phyloP scores from a whole-genome alignment of 2,888 invertebrate genomes.

The Xiphydria camelus region DNA sequence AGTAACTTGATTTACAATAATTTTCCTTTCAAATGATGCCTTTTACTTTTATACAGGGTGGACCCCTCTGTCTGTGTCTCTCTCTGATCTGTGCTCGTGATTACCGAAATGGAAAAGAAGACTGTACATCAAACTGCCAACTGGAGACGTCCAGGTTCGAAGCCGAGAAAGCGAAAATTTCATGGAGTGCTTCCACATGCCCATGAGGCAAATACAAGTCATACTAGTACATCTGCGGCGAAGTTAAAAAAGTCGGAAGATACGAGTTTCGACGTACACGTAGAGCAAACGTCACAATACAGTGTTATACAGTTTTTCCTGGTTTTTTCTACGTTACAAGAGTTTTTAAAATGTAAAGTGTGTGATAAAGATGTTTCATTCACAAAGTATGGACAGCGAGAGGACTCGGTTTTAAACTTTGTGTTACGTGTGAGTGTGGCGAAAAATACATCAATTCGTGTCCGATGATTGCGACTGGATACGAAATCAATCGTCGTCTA shows the following conservation, averaged over 20 bases:
- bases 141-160: no score
- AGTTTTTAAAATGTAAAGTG: constrained; percentile 21
- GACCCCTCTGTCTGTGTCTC: no score
- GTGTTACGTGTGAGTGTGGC: constrained; percentile 22
- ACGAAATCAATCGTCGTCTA: constrained; percentile 28
- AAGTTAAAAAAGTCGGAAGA: constrained; percentile 5
- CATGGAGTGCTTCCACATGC: no score
- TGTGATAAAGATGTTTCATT: constrained; percentile 21
- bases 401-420: constrained; percentile 25
- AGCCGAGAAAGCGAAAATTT: no score
- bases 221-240: no score
- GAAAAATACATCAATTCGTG: constrained; percentile 24
- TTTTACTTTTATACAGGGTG: no score
- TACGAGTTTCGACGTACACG: constrained; percentile 7
- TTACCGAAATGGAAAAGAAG: no score
- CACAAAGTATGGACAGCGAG: constrained; percentile 16
- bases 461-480: constrained; percentile 19
- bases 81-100: no score
- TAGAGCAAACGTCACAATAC: constrained; percentile 2
- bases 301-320: constrained; percentile 7
- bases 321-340: constrained; percentile 15
- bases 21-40: no score
- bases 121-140: no score
- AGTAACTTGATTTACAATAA: no score
- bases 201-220: no score